Conservation (phyloP, 2,888 invertebrate genomes). For the Drosophila anomelani region DNA sequence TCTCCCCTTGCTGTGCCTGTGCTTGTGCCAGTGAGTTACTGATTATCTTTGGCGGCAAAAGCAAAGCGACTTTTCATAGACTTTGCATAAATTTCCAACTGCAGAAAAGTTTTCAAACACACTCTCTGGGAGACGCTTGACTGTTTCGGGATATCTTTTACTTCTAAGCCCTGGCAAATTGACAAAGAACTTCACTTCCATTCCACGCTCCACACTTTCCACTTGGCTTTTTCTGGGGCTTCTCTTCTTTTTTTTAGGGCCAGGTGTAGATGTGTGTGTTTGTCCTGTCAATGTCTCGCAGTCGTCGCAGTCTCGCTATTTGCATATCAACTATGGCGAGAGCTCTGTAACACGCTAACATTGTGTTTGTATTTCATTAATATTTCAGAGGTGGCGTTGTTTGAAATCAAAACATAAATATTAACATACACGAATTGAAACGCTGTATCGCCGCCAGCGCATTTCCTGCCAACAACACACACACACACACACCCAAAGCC, state of each 20-base stretch:
- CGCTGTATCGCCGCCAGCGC: conserved; percentile 75
- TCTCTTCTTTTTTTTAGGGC: conserved; percentile 61
- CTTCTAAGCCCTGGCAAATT: conserved; percentile 78
- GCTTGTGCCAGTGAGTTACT: conserved; percentile 38
- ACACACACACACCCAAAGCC: conserved; percentile 2
- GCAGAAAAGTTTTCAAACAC: conserved; percentile 49
- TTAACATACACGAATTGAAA: conserved; percentile 82
- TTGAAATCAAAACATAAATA: conserved; percentile 82
- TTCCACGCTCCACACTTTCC: conserved; percentile 13
- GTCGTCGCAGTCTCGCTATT: conserved; percentile 63
- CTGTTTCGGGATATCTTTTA: conserved; percentile 63
- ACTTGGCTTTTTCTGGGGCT: conserved; percentile 59
- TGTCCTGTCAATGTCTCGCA: conserved; percentile 56
- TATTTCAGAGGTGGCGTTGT: conserved; percentile 81
- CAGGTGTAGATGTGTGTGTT: conserved; percentile 37
- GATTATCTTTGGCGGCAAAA: conserved; percentile 65
- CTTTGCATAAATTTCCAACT: conserved; percentile 73
- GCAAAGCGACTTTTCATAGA: conserved; percentile 69
- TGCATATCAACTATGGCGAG: conserved; percentile 74
- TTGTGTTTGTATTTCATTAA: conserved; percentile 82
- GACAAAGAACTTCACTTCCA: conserved; percentile 66
- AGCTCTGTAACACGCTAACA: conserved; percentile 68
- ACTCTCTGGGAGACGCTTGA: conserved; percentile 21
- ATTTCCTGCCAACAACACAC: conserved; percentile 60
- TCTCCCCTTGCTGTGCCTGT: not conserved